Evolutionary conservation across 2,888 invertebrate species (phyloP).

Genomic region (Noctua janthina): DNA sequence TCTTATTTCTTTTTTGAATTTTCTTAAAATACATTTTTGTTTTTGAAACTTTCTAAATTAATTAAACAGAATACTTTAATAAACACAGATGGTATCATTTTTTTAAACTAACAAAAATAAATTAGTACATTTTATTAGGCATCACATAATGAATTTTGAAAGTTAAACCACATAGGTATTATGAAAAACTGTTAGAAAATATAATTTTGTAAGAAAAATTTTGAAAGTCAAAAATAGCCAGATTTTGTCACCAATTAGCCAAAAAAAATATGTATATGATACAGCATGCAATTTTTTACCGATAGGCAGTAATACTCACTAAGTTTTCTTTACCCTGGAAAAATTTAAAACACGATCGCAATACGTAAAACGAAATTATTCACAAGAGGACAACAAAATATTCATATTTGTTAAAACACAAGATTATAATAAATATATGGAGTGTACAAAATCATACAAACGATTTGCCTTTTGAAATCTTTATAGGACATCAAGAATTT

Average conservation of each 20-base stretch:
- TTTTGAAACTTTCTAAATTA: background rate
- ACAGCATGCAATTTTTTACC: slow-evolving; percentile 82
- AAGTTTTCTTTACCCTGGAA: slow-evolving; percentile 90
- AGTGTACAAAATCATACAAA: slow-evolving; percentile 69
- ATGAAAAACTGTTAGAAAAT: slow-evolving; percentile 52
- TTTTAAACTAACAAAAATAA: slow-evolving; percentile 23
- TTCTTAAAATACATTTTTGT: background rate
- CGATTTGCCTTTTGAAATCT: slow-evolving; percentile 83
- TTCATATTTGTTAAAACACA: slow-evolving; percentile 66
- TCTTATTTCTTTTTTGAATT: background rate
- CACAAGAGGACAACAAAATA: slow-evolving; percentile 74
- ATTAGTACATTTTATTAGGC: slow-evolving; percentile 64
- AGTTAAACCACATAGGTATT: slow-evolving; percentile 49
- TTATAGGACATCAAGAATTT: slow-evolving; percentile 64
- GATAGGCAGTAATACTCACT: slow-evolving; percentile 85
- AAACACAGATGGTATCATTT: slow-evolving; percentile 54
- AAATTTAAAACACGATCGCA: slow-evolving; percentile 84
- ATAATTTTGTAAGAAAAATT: slow-evolving; percentile 56
- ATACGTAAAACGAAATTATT: slow-evolving; percentile 86
- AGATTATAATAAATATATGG: slow-evolving; percentile 63
- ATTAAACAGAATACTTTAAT: background rate
- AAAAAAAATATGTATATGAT: slow-evolving; percentile 61
- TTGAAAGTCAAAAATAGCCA: slow-evolving; percentile 51
- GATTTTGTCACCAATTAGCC: slow-evolving; percentile 56
- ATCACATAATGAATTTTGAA: slow-evolving; percentile 60